These are phyloP conservation scores for Lepidurus apus DNA, from an alignment of 1,140 invertebrate species.

Conservation along the genomic window DNA sequence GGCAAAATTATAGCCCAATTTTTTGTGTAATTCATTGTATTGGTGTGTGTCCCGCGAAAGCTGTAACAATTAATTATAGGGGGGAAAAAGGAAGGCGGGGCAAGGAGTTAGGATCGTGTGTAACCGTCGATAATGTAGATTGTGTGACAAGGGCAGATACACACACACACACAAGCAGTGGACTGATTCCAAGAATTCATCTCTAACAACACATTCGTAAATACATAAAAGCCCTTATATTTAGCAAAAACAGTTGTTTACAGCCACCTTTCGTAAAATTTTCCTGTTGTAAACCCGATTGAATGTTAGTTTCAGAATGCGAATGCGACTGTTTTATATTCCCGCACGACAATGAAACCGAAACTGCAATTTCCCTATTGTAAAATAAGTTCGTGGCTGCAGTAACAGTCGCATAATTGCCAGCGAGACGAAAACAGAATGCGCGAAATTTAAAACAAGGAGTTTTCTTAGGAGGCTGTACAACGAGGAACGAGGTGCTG, in stretches of 20 bases:
- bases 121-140: neutral
- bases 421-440: neutral
- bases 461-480: neutral
- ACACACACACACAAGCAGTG: neutral
- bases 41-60: neutral
- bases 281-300: no score
- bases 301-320: no score
- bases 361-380: no score
- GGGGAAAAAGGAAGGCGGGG: neutral
- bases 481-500: conserved; percentile 9
- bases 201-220: neutral
- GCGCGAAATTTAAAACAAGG: neutral
- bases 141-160: neutral
- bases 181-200: neutral
- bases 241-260: conserved; percentile 3
- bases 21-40: neutral
- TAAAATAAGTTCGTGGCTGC: no score
- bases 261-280: neutral
- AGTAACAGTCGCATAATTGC: neutral
- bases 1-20: neutral
- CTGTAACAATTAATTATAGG: neutral
- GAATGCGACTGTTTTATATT: no score
- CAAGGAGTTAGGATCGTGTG: neutral
- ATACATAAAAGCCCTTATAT: neutral
- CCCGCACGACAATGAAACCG: no score